Evolutionary conservation across 2,113 vertebrate genomes (phyloP), one percentile per base, ranked within the genome.

Genomic region (Rhinolophus ferrumequinum): DNA sequence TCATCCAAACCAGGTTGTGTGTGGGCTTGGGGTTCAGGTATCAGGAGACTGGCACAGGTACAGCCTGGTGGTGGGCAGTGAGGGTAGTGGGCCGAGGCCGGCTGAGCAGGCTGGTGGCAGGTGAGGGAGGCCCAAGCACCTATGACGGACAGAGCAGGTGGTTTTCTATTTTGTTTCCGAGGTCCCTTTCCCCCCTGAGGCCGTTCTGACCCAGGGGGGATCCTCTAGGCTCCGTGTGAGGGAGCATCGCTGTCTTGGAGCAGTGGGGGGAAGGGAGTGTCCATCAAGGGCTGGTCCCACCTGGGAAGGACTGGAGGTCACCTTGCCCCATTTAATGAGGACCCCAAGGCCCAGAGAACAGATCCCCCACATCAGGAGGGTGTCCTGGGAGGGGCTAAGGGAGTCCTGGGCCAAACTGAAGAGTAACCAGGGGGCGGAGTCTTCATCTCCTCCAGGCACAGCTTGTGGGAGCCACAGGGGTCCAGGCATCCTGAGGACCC

Each of bases 1-100:
- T 58, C 4, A 0, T 11, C 50, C 30, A 0, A 8, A 47, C 47
- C 21, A 1, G 8, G 56, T n/a, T n/a, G 16, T 24, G 69, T 9
- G 50, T 5, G 4, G 64, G 16, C 22, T 3, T 79, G 18, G 85
- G 38, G 30, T 5, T 19, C 10, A 0, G 3, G 30, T 16, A 52
- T 14, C 16, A 6, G 24, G 12, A 58, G 38, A 56, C 3, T 15
- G 3, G 72, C 64, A 8, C 67, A 38, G 64, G 24, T 28, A 12
- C 0, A 3, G 9, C 9, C 67, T 3, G 2, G 62, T 33, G 16
- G 56, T 13, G 21, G 47, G 30, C 13, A 1, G 38, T 3, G 26
- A 41, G 76, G 26, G 24, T 9, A 24, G 38, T 13, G 22, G 41
- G 22, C 6, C 6, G 13, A 50, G 64, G 35, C 24, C 8, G 2